Percentiles rank a stretch among this genome's conserved stretches.
Evolutionary conservation across 2,888 invertebrate genomes (phyloP).

Genomic region (Plebejus melissa): DNA sequence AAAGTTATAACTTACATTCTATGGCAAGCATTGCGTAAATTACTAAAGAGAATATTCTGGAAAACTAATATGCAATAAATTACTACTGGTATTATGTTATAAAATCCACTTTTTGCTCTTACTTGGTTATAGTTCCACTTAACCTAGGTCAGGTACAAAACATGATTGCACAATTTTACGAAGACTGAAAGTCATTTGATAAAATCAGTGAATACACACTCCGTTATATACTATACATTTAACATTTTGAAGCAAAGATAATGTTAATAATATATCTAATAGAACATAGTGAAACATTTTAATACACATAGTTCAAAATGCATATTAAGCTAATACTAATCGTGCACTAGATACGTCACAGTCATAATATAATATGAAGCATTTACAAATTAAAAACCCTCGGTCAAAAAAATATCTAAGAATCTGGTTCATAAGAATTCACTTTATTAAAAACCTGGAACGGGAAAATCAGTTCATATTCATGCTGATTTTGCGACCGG

Average conservation of each 20-base stretch:
- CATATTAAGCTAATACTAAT: not conserved
- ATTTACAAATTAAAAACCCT: not conserved
- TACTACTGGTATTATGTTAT: not conserved
- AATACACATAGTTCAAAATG: not conserved
- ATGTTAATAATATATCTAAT: not conserved
- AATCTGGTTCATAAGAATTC: not conserved
- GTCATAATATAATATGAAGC: not conserved
- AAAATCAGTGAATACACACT: not conserved
- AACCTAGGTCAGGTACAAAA: not conserved
- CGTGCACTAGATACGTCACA: not conserved
- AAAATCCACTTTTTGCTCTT: not conserved
- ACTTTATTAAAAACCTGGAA: not conserved
- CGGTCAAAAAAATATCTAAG: not conserved
- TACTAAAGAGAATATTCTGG: not conserved
- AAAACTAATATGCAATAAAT: not conserved
- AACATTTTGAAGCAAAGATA: not conserved
- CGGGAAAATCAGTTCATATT: not conserved
- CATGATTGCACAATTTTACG: conserved; percentile 2
- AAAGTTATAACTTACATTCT: not conserved
- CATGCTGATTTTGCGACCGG: not conserved
- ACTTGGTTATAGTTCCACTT: not conserved
- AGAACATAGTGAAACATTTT: not conserved
- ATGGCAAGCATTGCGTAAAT: not conserved
- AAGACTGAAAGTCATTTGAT: not conserved
- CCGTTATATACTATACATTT: not conserved